Conservation (phyloP, 2,888 invertebrate species). For the Agriotes lineatus region DNA sequence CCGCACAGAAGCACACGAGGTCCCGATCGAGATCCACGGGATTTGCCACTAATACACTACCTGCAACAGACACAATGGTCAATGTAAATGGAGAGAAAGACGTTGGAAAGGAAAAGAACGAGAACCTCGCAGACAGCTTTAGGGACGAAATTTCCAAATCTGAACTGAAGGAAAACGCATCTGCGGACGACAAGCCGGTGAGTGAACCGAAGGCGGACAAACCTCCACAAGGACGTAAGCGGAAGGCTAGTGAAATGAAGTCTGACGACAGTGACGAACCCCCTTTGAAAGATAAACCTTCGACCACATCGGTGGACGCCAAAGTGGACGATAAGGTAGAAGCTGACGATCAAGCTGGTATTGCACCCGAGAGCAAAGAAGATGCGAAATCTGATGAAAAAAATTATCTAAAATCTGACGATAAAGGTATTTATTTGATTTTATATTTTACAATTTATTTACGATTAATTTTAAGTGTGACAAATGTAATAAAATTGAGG, state of each 20-base stretch:
- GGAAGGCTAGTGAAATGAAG: slow-evolving; percentile 52
- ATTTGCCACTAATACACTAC: background rate
- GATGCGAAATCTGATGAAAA: background rate
- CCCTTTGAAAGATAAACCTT: slow-evolving; percentile 35
- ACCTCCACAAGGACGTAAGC: slow-evolving; percentile 45
- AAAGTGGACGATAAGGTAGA: background rate
- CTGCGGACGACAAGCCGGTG: background rate
- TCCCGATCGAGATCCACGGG: slow-evolving; percentile 9
- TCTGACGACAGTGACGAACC: slow-evolving; percentile 50
- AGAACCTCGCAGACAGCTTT: background rate
- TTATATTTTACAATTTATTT: too few relatives aligned
- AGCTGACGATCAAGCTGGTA: background rate
- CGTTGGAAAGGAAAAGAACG: slow-evolving; percentile 9
- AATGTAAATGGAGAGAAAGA: slow-evolving; percentile 28
- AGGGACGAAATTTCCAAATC: background rate
- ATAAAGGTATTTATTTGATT: background rate
- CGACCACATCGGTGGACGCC: slow-evolving; percentile 19
- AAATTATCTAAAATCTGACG: background rate
- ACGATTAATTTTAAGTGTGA: background rate
- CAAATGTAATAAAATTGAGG: background rate
- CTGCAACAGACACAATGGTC: slow-evolving; percentile 5
- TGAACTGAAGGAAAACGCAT: background rate
- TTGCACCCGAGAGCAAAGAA: background rate
- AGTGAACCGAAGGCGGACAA: slow-evolving; percentile 8
- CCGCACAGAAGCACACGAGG: background rate